Conservation (phyloP, 2,888 invertebrate genomes). For the Heliconius ismenius region DNA sequence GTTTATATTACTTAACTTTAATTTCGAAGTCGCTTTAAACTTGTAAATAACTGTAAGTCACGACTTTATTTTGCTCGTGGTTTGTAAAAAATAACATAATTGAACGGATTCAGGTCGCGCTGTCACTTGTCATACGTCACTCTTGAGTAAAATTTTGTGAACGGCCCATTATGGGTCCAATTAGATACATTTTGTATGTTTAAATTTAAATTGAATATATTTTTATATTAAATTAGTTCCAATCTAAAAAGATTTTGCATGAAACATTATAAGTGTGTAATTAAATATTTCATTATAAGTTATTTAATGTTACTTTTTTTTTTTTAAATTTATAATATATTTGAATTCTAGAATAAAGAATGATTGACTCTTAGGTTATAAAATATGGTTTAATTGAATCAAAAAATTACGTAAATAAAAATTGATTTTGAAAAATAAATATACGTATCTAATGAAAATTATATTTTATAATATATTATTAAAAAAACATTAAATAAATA, state of each 20-base stretch:
- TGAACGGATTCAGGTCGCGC: constrained; percentile 32
- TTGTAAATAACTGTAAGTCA: constrained; percentile 36
- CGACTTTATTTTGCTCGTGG: constrained; percentile 30
- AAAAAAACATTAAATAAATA: neutral
- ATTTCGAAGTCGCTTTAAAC: constrained; percentile 33
- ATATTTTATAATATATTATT: no score
- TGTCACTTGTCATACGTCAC: constrained; percentile 34
- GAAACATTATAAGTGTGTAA: neutral
- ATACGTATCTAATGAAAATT: neutral
- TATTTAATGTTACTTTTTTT: no score
- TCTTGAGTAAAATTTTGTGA: constrained; percentile 5
- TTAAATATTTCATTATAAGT: neutral
- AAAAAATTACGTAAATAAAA: neutral
- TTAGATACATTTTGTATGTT: constrained; percentile 29
- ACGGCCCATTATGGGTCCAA: constrained; percentile 20
- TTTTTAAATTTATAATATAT: no score
- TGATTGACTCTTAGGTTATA: no score
- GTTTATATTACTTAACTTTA: neutral
- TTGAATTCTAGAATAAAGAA: no score
- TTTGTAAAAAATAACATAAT: constrained; percentile 37
- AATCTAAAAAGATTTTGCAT: constrained; percentile 2
- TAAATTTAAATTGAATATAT: constrained; percentile 21
- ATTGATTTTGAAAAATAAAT: neutral
- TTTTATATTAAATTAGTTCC: neutral
- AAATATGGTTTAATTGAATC: no score